Percentiles rank a stretch among this genome's conserved stretches.
Conservation (phyloP, 2,888 invertebrate species). For the Eupelmus urozonus region DNA sequence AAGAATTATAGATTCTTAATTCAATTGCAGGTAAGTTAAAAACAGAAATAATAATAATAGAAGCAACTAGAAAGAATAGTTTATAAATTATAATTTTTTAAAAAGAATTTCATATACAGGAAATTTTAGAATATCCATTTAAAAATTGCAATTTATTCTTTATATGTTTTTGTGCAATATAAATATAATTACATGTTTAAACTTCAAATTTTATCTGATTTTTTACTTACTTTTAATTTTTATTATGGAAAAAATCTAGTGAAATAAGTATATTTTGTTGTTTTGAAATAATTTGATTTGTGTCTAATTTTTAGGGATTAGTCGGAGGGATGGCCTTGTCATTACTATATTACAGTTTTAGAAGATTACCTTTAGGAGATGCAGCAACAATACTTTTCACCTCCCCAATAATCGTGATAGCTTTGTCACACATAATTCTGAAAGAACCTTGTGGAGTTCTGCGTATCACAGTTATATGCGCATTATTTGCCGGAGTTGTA, state of each 20-base stretch:
- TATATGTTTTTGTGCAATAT: no score
- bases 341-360: slow-evolving; percentile 77
- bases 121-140: no score
- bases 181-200: not conserved
- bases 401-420: slow-evolving; percentile 78
- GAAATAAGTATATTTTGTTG: slow-evolving; percentile 16
- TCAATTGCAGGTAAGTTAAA: slow-evolving; percentile 74
- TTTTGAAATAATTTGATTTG: no score
- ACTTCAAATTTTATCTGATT: not conserved
- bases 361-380: slow-evolving; percentile 78
- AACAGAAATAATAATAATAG: no score
- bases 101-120: no score
- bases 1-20: slow-evolving; percentile 74
- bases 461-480: slow-evolving; percentile 75
- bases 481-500: slow-evolving; percentile 76
- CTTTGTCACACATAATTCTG: slow-evolving; percentile 76
- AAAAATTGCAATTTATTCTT: no score
- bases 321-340: slow-evolving; percentile 77
- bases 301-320: slow-evolving; percentile 75
- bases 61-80: no score
- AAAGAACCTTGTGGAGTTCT: slow-evolving; percentile 78
- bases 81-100: no score
- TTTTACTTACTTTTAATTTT: not conserved
- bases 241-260: no score
- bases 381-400: slow-evolving; percentile 79